phyloP scores from a whole-genome alignment of 2,888 invertebrate genomes.

The Gastracanthus pulcherrimus region DNA sequence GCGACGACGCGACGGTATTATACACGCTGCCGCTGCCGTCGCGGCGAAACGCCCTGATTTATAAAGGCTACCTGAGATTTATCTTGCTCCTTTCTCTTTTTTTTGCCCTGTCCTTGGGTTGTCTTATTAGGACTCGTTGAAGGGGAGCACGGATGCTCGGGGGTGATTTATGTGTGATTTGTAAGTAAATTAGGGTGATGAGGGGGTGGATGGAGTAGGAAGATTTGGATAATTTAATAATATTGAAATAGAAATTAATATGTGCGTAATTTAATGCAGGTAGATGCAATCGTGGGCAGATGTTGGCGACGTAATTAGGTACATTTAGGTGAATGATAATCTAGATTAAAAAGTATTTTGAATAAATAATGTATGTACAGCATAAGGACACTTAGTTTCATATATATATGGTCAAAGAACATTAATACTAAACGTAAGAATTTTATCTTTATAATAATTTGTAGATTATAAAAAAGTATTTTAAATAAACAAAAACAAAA shows the following conservation, averaged over 20 bases:
- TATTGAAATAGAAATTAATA: conserved; percentile 9
- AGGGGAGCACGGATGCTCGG: neutral
- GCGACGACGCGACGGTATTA: neutral
- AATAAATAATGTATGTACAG: too few relatives aligned
- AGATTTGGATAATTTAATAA: neutral
- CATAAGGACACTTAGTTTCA: too few relatives aligned
- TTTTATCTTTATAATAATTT: too few relatives aligned
- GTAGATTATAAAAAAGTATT: too few relatives aligned
- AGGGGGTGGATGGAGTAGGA: neutral
- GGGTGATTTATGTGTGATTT: neutral
- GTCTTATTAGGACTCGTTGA: conserved; percentile 9
- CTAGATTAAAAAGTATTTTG: too few relatives aligned
- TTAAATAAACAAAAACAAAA: too few relatives aligned
- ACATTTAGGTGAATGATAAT: too few relatives aligned
- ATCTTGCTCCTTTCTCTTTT: conserved; percentile 24
- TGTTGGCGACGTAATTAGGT: too few relatives aligned
- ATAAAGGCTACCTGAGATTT: conserved; percentile 32
- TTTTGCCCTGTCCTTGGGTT: neutral
- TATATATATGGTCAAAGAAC: too few relatives aligned
- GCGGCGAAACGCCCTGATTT: conserved; percentile 30
- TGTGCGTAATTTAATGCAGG: too few relatives aligned
- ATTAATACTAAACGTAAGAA: too few relatives aligned
- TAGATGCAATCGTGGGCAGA: too few relatives aligned
- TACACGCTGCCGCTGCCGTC: conserved; percentile 1
- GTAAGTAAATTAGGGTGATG: neutral